These are phyloP conservation scores for Sphaeridia pumilis DNA, from an alignment of 2,888 invertebrate species.

Conservation along the genomic window DNA sequence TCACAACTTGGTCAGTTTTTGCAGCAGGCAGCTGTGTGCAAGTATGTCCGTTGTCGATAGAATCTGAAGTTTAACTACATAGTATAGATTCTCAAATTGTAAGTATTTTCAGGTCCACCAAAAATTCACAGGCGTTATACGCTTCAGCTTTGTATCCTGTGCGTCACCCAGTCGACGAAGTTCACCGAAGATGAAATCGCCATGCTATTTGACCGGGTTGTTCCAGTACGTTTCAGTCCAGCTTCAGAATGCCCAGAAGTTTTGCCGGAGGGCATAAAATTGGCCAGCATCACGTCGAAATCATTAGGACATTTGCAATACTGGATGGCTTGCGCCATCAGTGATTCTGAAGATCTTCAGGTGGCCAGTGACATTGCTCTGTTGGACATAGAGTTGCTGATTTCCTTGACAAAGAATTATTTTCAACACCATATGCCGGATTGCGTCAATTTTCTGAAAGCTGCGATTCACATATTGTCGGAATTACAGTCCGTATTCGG, in stretches of 20 bases:
- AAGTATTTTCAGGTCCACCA: slow-evolving; percentile 8
- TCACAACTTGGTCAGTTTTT: slow-evolving; percentile 6
- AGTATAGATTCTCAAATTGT: too few species aligned
- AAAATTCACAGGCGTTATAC: slow-evolving; percentile 3
- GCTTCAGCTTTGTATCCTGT: slow-evolving; percentile 8
- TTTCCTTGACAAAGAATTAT: slow-evolving; percentile 13
- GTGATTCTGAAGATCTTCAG: slow-evolving; percentile 4
- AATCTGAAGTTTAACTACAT: too few species aligned
- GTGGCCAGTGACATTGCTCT: slow-evolving; percentile 6
- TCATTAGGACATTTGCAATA: slow-evolving; percentile 10
- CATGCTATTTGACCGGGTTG: slow-evolving; percentile 6
- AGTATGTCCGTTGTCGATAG: too few species aligned
- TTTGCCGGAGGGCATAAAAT: neutral
- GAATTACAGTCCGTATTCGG: too few species aligned
- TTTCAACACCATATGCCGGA: slow-evolving; percentile 6
- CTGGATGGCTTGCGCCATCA: slow-evolving; percentile 11
- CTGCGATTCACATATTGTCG: slow-evolving; percentile 6
- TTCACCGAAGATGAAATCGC: slow-evolving; percentile 8
- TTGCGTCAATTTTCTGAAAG: slow-evolving; percentile 5
- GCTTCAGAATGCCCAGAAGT: neutral
- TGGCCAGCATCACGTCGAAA: slow-evolving; percentile 4
- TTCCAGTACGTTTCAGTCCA: neutral
- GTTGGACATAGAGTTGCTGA: slow-evolving; percentile 10
- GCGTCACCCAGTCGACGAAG: slow-evolving; percentile 8
- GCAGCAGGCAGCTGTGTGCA: too few species aligned